Conservation (phyloP, 2,888 invertebrate genomes). For the Rhopalosiphum nymphaeae region DNA sequence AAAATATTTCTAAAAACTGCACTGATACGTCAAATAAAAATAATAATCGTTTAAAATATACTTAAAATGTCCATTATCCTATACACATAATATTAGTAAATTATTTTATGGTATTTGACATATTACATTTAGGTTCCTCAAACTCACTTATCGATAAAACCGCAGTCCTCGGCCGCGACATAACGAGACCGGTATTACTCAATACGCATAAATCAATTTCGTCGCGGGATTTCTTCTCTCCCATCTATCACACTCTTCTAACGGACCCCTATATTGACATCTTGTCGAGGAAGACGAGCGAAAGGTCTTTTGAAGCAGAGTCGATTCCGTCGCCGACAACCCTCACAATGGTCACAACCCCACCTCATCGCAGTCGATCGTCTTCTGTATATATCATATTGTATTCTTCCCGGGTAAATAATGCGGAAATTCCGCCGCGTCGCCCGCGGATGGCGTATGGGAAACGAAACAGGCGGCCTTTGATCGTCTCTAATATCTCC, state of each 20-base stretch:
- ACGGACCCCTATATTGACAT: background rate
- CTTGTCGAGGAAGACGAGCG: background rate
- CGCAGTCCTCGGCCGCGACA: background rate
- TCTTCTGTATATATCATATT: background rate
- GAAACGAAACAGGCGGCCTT: background rate
- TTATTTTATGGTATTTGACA: background rate
- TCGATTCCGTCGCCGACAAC: background rate
- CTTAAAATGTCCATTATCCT: background rate
- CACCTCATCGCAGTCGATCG: background rate
- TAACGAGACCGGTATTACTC: background rate
- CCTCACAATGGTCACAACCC: too few species aligned
- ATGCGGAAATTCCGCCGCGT: background rate
- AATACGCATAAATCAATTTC: background rate
- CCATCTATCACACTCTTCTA: background rate
- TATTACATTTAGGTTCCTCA: background rate
- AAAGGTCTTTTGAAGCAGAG: background rate
- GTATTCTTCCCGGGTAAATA: conserved; percentile 8
- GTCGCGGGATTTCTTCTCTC: background rate
- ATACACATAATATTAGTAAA: background rate
- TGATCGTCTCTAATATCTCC: background rate
- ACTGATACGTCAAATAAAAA: background rate
- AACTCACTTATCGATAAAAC: background rate
- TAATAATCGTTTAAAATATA: background rate
- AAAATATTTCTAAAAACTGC: background rate
- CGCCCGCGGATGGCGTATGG: background rate